Percentiles rank a stretch among this genome's conserved stretches.
Conservation (phyloP, 2,113 vertebrate genomes). For the Lathamus discolor region DNA sequence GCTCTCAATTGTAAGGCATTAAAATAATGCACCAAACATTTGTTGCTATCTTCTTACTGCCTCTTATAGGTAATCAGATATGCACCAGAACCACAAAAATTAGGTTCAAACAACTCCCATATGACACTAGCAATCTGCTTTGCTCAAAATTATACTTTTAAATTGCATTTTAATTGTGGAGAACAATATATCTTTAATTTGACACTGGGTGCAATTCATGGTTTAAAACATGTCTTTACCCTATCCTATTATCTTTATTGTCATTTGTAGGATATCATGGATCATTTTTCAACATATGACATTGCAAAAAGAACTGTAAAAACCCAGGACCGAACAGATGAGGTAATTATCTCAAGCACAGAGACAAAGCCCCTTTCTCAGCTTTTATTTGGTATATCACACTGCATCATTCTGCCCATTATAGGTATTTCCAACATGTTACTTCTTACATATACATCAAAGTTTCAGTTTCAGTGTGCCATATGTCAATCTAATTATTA, state of each 20-base stretch:
- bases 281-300: neutral
- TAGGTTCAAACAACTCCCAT: neutral
- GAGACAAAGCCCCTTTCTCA: neutral
- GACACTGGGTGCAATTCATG: neutral
- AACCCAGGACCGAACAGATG: rapidly evolving
- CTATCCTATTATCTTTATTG: neutral
- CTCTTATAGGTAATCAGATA: neutral
- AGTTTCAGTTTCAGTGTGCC: neutral
- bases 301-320: neutral
- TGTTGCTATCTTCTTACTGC: neutral
- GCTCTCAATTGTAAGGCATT: neutral
- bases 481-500: neutral
- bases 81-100: neutral
- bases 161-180: neutral
- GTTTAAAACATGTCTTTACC: neutral
- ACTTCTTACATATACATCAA: neutral
- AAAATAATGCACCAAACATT: neutral
- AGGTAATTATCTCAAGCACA: neutral
- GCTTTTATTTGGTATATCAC: neutral
- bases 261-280: neutral
- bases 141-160: neutral
- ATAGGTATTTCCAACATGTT: neutral
- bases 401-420: neutral
- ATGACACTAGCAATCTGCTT: neutral
- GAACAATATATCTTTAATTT: neutral